Evolutionary conservation across 2,888 invertebrate species (phyloP), one percentile per base, ranked within the genome.

Genomic region (Colostygia pectinataria): DNA sequence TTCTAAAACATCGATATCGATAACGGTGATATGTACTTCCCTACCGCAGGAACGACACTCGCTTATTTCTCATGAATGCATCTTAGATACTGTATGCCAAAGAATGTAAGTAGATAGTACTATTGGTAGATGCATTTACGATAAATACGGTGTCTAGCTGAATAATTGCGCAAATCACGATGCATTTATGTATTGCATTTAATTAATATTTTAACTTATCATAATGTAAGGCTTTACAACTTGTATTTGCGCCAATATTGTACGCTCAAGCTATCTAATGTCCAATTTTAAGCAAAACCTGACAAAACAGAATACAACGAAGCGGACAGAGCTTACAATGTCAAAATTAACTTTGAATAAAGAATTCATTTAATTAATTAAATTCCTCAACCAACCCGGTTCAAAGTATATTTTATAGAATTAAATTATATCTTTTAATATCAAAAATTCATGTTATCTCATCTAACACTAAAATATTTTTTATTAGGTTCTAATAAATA

Each of bases 151-250:
- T 33, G 15, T 8, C n/a, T 15, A 2, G 20, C 23, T 1, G 28
- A 24, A 36, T 14, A 27, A 13, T 15, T 28, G 63, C 66, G 65
- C 67, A 54, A 58, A 57, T 55, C 52, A 46, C 28, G 15, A 40
- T 56, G 66, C 65, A 68, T 67, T 67, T 63, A 63, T n/a, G 27
- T 57, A 47, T 36, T 20, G 6, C 20, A 20, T 20, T 20, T 20
- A 6, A 20, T 44, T 4, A 36, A 44, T 54, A 53, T 59, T 59
- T 59, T 57, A 44, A 54, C 57, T 50, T 42, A 31, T 59, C 52
- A 53, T 44, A 36, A 29, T 25, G 25, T 43, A 14, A 14, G 9
- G 38, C 34, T 51, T 25, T 25, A 31, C 34, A 28, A 29, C 29
- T 44, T 34, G 18, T 49, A 43, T 31, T 36, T 32, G 25, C 24